Evolutionary conservation across 2,113 vertebrate genomes (phyloP).

Genomic region (Irena cyanogastra): DNA sequence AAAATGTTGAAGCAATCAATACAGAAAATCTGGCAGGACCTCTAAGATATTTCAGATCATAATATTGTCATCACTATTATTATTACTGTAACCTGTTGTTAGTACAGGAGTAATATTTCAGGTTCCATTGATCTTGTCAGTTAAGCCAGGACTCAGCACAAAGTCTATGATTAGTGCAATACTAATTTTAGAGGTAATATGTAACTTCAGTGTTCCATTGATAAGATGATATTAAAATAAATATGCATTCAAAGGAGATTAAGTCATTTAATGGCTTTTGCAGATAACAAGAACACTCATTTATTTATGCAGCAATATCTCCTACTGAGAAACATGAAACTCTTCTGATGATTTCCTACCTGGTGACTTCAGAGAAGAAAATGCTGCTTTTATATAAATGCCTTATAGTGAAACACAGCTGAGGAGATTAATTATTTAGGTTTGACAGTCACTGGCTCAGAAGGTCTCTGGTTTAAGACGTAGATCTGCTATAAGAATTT

Average conservation of each 20-base stretch:
- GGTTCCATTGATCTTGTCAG: background rate
- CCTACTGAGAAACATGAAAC: background rate
- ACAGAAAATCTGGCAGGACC: background rate
- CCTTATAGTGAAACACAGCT: background rate
- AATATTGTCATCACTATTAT: background rate
- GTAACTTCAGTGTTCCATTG: background rate
- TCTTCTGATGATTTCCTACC: background rate
- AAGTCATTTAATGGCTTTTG: background rate
- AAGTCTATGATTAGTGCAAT: background rate
- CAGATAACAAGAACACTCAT: background rate
- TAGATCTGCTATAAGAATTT: background rate
- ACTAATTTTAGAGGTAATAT: background rate
- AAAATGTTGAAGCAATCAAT: background rate
- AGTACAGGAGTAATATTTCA: background rate
- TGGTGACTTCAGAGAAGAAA: background rate
- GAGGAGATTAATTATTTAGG: background rate
- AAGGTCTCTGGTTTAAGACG: background rate
- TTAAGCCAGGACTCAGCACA: background rate
- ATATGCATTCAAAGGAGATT: background rate
- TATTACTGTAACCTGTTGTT: background rate
- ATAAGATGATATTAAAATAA: background rate
- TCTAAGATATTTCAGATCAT: background rate
- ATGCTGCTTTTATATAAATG: background rate
- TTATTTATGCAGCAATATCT: background rate
- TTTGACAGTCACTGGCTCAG: background rate